A percentile compares a stretch with the other conserved stretches of the same genome.
These are phyloP conservation scores for Euwallacea similis DNA, from an alignment of 1,140 invertebrate species.

Conservation along the genomic window DNA sequence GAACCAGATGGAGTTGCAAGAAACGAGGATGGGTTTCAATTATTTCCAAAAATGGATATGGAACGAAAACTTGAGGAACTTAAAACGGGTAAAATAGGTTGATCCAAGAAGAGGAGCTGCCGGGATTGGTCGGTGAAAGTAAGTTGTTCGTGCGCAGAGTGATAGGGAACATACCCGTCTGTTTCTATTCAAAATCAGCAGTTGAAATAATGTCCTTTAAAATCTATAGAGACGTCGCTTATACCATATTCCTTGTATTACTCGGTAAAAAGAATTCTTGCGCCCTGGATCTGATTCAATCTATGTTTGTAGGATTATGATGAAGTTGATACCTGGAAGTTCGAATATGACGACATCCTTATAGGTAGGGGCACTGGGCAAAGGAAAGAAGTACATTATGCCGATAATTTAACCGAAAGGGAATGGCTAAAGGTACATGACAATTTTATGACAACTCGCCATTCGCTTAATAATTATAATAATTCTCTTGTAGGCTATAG, in stretches of 20 bases:
- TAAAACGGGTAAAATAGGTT: slow-evolving; percentile 74
- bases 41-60: slow-evolving; percentile 91
- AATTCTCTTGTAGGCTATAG: slow-evolving; percentile 55
- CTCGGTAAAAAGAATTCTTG: no score
- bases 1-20: slow-evolving; percentile 98
- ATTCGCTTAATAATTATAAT: background rate
- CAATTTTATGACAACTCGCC: background rate
- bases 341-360: slow-evolving; percentile 78
- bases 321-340: slow-evolving; percentile 69
- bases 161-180: no score
- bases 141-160: background rate
- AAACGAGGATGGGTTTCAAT: slow-evolving; percentile 92
- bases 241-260: no score
- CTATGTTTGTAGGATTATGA: slow-evolving; percentile 31
- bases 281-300: no score
- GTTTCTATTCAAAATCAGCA: no score
- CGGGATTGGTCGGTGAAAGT: slow-evolving; percentile 88
- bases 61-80: slow-evolving; percentile 87
- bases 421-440: slow-evolving; percentile 86
- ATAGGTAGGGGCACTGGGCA: slow-evolving; percentile 87
- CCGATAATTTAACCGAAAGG: slow-evolving; percentile 92
- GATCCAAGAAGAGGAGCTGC: slow-evolving; percentile 91
- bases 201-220: no score
- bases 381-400: slow-evolving; percentile 97
- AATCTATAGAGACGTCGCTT: no score